Evolutionary conservation across 2,888 invertebrate genomes (phyloP).

Genomic region (Ichneumoninae sp.): DNA sequence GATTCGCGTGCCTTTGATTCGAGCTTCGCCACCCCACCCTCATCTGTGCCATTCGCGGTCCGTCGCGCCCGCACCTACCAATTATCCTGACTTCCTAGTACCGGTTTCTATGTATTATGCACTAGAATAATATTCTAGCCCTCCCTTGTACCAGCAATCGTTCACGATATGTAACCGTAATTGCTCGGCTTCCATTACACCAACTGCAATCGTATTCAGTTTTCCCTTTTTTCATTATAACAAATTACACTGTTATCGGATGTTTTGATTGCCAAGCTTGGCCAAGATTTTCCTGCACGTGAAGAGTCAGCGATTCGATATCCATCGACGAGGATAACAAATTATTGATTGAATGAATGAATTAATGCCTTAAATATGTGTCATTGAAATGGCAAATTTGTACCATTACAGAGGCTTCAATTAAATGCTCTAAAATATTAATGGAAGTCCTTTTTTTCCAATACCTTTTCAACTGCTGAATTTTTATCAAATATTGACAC

Average conservation of each 20-base stretch:
- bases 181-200: background rate
- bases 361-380: too few species aligned
- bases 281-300: too few species aligned
- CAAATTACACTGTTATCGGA: background rate
- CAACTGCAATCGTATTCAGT: background rate
- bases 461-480: too few species aligned
- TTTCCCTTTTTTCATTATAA: background rate
- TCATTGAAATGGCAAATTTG: background rate
- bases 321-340: too few species aligned
- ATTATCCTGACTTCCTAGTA: conserved; percentile 27
- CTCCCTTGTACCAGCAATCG: background rate
- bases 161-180: background rate
- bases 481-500: background rate
- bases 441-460: too few species aligned
- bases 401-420: background rate
- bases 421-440: background rate
- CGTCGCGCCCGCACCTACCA: conserved; percentile 32
- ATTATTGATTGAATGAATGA: too few species aligned
- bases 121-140: background rate
- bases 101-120: background rate
- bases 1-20: conserved; percentile 60
- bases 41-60: conserved; percentile 50
- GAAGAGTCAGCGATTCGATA: too few species aligned
- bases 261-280: background rate
- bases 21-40: conserved; percentile 35